Evolutionary conservation across 30 jellyfish, hydroid and myxozoan genomes (phyloP), one percentile per base, ranked within the genome.

Genomic region (Aurelia coerulea): DNA sequence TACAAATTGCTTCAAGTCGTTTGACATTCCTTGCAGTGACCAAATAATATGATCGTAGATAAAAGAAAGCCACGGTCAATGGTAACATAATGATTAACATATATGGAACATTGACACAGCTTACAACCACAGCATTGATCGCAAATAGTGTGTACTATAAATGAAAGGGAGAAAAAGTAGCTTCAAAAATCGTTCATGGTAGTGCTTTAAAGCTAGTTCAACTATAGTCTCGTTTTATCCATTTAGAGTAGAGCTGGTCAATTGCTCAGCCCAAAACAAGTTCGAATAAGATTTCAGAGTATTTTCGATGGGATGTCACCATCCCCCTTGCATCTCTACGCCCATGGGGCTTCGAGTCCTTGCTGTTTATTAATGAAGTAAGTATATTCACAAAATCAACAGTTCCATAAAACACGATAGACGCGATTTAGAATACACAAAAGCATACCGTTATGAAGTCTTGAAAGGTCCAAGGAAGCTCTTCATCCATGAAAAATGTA

Each of bases 1-100:
- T 68, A 90, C 97, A 90, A 33, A 90, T 74, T 41, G 92, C 95
- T 84, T 90, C 97, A 19, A 90, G 76, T 18, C 97, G 64, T 76
- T 90, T 90, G 78, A 90, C 73, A 19, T 83, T 90, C n/a, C 97
- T 75, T 17, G 91, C 94, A 16, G 95, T 78, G 23, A 52, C 85
- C 81, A 87, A 54, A 75, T 60, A 87, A 65, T 87, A 87, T 34
- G 76, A 50, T 16, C 91, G 80, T 4, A 87, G 81, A 46, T 63
- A 42, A 31, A 19, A 18, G 74, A 87, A 78, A 16, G 65, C 75
- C 17, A 77, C 39, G 31, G 68, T 10, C 19, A 87, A 51, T 4
- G 89, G 96, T 19, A 77, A 34, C 19, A 87, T 49, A 64, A 78
- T 37, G 1, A 78, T 42, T 16, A 87, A 16, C 49, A 87, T 41